Conservation (phyloP, 2,797 vertebrate species). For the Oreochromis grahami region DNA sequence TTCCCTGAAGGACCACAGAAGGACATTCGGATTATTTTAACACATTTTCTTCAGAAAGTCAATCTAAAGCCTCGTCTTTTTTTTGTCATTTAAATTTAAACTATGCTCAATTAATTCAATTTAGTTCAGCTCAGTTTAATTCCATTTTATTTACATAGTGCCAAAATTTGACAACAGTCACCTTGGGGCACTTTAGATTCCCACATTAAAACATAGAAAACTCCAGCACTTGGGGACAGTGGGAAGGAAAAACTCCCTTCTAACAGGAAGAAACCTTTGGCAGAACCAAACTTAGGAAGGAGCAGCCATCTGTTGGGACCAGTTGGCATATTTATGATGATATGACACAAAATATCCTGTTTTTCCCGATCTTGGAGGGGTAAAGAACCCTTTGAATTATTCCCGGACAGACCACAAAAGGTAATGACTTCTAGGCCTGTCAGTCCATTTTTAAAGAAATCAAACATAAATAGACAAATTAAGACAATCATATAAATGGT, state of each 20-base stretch:
- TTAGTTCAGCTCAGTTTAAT: rapidly evolving
- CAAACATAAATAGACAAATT: background rate
- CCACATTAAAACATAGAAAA: background rate
- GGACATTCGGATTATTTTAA: background rate
- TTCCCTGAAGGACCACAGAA: background rate
- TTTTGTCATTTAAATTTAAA: background rate
- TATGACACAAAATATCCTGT: background rate
- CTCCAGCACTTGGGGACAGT: rapidly evolving
- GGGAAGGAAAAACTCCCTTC: background rate
- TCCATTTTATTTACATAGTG: background rate
- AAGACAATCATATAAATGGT: too few species aligned
- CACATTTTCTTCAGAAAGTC: background rate
- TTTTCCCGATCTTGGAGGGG: background rate
- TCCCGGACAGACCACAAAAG: rapidly evolving
- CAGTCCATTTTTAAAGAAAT: background rate
- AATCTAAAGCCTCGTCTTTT: background rate
- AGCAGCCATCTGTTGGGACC: background rate
- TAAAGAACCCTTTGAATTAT: background rate
- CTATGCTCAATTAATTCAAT: background rate
- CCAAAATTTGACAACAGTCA: background rate
- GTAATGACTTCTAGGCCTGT: background rate
- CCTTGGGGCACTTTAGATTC: rapidly evolving
- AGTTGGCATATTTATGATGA: background rate
- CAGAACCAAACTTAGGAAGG: background rate
- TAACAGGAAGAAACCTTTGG: background rate